Evolutionary conservation across 2,888 invertebrate genomes (phyloP).

Genomic region (Schizotus pectinicornis): DNA sequence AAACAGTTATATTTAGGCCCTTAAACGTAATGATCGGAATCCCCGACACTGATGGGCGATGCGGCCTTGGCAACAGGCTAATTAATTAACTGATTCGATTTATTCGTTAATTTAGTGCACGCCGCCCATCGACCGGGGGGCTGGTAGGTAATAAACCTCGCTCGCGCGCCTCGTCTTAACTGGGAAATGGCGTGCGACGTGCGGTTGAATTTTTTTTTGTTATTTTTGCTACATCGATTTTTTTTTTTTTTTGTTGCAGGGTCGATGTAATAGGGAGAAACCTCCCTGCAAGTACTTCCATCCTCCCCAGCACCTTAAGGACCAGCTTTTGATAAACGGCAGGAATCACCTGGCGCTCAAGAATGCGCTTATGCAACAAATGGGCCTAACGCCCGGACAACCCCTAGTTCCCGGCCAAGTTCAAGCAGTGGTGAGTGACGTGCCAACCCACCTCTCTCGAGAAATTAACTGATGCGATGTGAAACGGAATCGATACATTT

Average conservation of each 20-base stretch:
- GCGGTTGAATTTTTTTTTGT: not conserved
- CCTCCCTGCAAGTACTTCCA: conserved; percentile 99
- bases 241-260: conserved; percentile 68
- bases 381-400: conserved; percentile 92
- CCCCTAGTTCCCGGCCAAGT: conserved; percentile 91
- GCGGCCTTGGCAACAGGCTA: conserved; percentile 1
- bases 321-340: conserved; percentile 99
- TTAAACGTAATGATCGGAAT: conserved; percentile 9
- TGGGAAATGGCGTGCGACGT: not conserved
- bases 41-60: conserved; percentile 3
- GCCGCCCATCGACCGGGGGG: too few species aligned
- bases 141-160: too few species aligned
- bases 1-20: conserved; percentile 5
- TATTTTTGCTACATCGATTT: not conserved
- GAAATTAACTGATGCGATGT: not conserved
- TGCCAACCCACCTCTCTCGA: not conserved
- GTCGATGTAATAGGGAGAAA: conserved; percentile 99
- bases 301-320: conserved; percentile 99
- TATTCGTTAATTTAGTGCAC: not conserved
- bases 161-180: too few species aligned
- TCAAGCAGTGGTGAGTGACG: conserved; percentile 84
- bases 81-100: conserved; percentile 10
- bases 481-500: conserved; percentile 9
- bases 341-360: conserved; percentile 99
- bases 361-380: conserved; percentile 96